Conservation (phyloP, 2,113 vertebrate genomes). For the Pithys albifrons region DNA sequence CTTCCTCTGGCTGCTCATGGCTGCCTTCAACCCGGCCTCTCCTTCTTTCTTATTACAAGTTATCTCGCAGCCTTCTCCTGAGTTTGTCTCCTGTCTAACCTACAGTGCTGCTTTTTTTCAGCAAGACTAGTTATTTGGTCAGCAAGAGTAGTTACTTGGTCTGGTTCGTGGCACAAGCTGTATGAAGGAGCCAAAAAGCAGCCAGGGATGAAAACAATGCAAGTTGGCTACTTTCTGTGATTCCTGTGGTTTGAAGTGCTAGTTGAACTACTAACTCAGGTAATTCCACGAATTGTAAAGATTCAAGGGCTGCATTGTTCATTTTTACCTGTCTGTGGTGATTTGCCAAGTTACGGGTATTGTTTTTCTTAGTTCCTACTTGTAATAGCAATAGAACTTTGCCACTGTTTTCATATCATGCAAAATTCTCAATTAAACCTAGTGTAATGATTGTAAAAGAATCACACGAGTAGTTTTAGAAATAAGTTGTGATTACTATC, state of each 20-base stretch:
- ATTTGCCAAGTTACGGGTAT: not conserved
- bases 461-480: not conserved
- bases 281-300: not conserved
- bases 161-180: not conserved
- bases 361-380: not conserved
- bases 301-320: not conserved
- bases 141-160: not conserved
- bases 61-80: not conserved
- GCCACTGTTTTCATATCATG: not conserved
- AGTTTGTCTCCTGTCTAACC: not conserved
- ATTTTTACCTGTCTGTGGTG: not conserved
- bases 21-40: not conserved
- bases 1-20: not conserved
- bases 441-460: not conserved
- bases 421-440: not conserved
- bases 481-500: not conserved
- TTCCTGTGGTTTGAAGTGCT: not conserved
- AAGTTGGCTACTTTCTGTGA: not conserved
- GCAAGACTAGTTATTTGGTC: not conserved
- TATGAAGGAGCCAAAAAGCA: not conserved
- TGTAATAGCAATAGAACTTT: not conserved
- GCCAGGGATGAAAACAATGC: not conserved
- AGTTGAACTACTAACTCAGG: not conserved
- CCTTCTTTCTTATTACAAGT: not conserved
- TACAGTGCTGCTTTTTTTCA: not conserved